Percentiles rank a stretch among this genome's conserved stretches.
These are phyloP conservation scores for Nasonia oneida DNA, from an alignment of 2,888 invertebrate genomes.

Conservation along the genomic window DNA sequence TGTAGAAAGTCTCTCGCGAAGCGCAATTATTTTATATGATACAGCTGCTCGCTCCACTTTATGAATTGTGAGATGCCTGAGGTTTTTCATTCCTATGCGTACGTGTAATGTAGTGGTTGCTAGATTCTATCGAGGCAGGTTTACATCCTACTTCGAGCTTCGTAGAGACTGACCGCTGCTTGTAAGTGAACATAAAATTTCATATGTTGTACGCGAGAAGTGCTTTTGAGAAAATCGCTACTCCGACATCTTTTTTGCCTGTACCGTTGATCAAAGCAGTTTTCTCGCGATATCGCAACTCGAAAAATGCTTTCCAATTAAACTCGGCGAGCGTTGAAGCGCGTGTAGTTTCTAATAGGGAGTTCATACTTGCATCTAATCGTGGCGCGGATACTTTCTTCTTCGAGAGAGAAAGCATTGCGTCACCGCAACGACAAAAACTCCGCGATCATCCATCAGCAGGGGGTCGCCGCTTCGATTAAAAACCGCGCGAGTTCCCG, in stretches of 20 bases:
- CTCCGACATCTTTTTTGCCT: too few species aligned
- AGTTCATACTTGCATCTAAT: not conserved
- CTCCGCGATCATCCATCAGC: too few species aligned
- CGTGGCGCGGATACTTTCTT: conserved; percentile 19
- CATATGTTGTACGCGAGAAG: not conserved
- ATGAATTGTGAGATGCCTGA: not conserved
- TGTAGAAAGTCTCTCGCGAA: conserved; percentile 12
- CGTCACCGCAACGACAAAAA: conserved; percentile 10
- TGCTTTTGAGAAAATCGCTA: not conserved
- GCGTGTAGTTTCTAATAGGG: conserved; percentile 21
- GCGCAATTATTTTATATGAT: conserved; percentile 9
- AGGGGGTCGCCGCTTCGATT: not conserved
- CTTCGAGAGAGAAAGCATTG: conserved; percentile 54
- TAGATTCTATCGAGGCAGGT: not conserved
- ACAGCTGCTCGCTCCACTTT: not conserved
- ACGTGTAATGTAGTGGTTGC: not conserved
- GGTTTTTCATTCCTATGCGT: not conserved
- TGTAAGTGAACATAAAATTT: not conserved
- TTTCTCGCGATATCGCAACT: not conserved
- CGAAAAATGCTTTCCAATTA: not conserved
- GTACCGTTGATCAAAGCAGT: not conserved
- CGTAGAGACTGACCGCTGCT: not conserved
- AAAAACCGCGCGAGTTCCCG: not conserved
- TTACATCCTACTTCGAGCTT: not conserved
- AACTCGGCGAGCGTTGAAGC: not conserved